These are phyloP conservation scores for Drosophila meridiana DNA, from an alignment of 2,888 invertebrate species.

Conservation along the genomic window DNA sequence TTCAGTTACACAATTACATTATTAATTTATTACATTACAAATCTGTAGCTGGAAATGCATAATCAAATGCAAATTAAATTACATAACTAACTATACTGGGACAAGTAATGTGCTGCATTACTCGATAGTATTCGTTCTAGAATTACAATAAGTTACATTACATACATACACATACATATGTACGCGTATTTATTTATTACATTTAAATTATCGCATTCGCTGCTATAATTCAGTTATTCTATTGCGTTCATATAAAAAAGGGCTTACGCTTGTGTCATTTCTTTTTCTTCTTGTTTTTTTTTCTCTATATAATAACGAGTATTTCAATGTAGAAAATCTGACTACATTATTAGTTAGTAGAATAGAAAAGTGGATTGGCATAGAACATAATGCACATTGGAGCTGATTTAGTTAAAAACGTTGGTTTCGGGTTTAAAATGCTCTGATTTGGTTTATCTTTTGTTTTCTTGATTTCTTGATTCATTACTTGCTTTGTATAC, in stretches of 20 bases:
- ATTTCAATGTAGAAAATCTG: constrained; percentile 58
- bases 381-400: constrained; percentile 55
- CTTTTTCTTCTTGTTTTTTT: neutral
- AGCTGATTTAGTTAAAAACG: constrained; percentile 63
- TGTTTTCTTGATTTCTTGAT: constrained; percentile 7
- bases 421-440: constrained; percentile 33
- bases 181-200: constrained; percentile 24
- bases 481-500: constrained; percentile 14
- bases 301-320: constrained; percentile 39
- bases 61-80: constrained; percentile 72
- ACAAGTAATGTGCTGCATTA: constrained; percentile 43
- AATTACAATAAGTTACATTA: constrained; percentile 72
- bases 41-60: constrained; percentile 71
- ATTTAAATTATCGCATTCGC: constrained; percentile 37
- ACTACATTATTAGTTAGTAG: constrained; percentile 43
- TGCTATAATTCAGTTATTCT: constrained; percentile 39
- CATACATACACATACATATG: constrained; percentile 21
- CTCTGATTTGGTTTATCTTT: constrained; percentile 18
- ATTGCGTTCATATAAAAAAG: constrained; percentile 44
- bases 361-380: constrained; percentile 52
- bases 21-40: constrained; percentile 76
- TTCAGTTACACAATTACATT: constrained; percentile 61
- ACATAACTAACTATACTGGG: constrained; percentile 62
- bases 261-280: constrained; percentile 3
- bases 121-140: constrained; percentile 52